Evolutionary conservation across 1,140 invertebrate species (phyloP), one percentile per base, ranked within the genome.

Genomic region (Drosophila prosaltans): DNA sequence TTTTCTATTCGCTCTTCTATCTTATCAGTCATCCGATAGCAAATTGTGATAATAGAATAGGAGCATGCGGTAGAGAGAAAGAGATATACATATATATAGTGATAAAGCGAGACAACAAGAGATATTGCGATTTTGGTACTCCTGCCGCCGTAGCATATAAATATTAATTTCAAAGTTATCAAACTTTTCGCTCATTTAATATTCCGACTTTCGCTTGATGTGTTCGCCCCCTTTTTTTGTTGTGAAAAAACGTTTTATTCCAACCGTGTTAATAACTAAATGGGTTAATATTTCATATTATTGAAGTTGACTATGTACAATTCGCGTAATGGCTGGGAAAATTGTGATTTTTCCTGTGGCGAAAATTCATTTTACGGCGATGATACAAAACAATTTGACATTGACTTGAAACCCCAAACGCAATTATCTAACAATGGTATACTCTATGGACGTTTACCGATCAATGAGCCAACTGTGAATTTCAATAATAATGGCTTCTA

Each of bases 341-440:
- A 70, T 62, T 80, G 79, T 51, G 77, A 89, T 54, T 89, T 91
- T 67, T 57, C 81, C 28, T 73, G 69, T 67, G 69, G 45, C 59
- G 89, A 91, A 11, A 84, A 41, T 57, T 74, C 61, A 62, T 91
- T 91, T 54, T 91, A 91, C 58, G 89, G 89, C 39, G 89, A 91
- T n/a, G 83, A 90, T 40, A 43, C 41, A 57, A 43, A 7, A 28
- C 66, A 2, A 75, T 84, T 70, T 26, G 80, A 80, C 51, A 63
- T 26, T 24, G 84, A 89, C 36, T 2, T 73, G 9, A 89, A 89
- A 58, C 32, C 65, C 21, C 66, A 68, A 64, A 41, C 51, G n/a
- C 51, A 62, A 10, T 39, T 30, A 26, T 9, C 59, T 1, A 55
- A 45, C 2, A 57, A 67, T 74, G 72, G 81, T 43, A 55, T 61